Conservation (phyloP, 2,113 vertebrate genomes). For the Turdus rufiventris region DNA sequence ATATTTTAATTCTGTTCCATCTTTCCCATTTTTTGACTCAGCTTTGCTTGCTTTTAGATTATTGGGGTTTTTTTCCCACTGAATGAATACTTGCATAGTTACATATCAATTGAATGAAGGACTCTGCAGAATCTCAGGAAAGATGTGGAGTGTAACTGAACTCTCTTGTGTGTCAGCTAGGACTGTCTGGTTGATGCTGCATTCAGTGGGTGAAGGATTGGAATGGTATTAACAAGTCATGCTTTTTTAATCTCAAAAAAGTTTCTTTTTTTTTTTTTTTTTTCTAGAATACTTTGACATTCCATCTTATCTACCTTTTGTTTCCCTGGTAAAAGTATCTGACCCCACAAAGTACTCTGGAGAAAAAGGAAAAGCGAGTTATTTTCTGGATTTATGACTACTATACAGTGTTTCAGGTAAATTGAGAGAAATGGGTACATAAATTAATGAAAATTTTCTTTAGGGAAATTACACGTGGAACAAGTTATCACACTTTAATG, state of each 20-base stretch:
- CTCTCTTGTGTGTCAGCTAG: background rate
- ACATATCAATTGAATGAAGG: background rate
- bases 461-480: background rate
- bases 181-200: background rate
- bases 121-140: background rate
- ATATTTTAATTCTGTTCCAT: background rate
- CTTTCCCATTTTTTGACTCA: background rate
- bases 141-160: background rate
- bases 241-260: background rate
- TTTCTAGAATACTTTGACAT: background rate
- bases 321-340: background rate
- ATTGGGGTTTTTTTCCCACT: background rate
- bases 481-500: slow-evolving; percentile 2
- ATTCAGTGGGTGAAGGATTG: background rate
- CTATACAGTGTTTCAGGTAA: background rate
- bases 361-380: background rate
- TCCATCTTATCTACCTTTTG: background rate
- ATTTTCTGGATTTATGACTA: background rate
- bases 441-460: background rate
- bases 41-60: background rate
- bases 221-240: background rate
- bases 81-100: background rate
- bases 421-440: background rate
- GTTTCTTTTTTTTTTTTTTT: background rate
- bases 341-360: background rate